Percentiles rank a stretch among this genome's conserved stretches.
phyloP scores from a whole-genome alignment of 2,113 vertebrate genomes.

The Dipodomys spectabilis region DNA sequence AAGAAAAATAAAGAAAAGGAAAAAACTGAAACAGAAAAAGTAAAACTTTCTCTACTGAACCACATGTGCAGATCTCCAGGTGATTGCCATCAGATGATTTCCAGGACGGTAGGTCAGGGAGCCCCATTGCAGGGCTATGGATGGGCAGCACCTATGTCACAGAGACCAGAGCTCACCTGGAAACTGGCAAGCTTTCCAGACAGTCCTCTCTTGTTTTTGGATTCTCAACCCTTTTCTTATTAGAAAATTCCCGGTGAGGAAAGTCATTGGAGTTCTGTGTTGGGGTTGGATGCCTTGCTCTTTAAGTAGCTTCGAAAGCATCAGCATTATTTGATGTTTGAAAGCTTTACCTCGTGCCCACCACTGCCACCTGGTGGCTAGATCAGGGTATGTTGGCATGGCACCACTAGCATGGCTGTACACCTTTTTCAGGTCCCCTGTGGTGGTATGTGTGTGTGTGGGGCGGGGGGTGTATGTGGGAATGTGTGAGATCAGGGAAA shows the following conservation, averaged over 20 bases:
- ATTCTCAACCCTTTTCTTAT: neutral
- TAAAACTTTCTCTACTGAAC: too few species aligned
- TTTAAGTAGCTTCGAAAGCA: neutral
- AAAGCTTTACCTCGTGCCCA: neutral
- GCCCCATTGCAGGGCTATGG: neutral
- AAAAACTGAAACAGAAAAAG: too few species aligned
- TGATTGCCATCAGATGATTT: neutral
- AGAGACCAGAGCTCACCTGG: neutral
- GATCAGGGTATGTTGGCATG: neutral
- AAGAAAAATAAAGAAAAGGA: too few species aligned
- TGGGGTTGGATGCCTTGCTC: neutral
- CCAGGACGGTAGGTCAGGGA: neutral
- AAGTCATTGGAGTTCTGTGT: neutral
- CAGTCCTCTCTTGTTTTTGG: neutral
- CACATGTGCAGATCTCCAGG: neutral
- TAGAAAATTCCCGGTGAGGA: neutral
- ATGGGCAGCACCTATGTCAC: neutral
- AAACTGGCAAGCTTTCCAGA: neutral
- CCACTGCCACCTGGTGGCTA: conserved; percentile 57
- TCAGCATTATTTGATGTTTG: neutral
- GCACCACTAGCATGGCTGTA: neutral
- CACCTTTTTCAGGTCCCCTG: neutral
- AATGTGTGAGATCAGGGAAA: neutral
- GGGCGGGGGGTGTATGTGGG: neutral
- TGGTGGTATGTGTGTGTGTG: too few species aligned